Evolutionary conservation across 2,113 vertebrate genomes (phyloP).

Genomic region (Mesoclemmys tuberculata): DNA sequence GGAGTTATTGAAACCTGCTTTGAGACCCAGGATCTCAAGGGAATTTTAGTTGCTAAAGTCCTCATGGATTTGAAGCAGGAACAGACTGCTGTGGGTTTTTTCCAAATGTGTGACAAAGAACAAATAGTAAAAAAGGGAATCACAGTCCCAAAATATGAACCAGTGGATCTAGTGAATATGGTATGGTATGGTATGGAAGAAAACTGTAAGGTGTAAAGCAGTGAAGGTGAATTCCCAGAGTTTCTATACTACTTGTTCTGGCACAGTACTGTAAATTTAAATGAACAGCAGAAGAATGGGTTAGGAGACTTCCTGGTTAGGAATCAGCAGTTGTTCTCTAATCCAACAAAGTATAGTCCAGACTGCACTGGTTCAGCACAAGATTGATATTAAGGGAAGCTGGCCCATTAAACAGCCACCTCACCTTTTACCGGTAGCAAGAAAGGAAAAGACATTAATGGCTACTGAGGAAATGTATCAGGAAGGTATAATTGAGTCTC

Average conservation of each 20-base stretch:
- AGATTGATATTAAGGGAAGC: not conserved
- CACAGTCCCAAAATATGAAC: not conserved
- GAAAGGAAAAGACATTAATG: not conserved
- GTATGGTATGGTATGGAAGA: not conserved
- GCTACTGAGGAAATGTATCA: not conserved
- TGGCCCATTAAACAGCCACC: too few relatives aligned
- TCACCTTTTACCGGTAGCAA: not conserved
- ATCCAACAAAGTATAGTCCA: not conserved
- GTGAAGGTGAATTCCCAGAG: not conserved
- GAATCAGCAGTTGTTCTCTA: not conserved
- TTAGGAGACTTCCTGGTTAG: not conserved
- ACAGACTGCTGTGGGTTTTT: fast-evolving
- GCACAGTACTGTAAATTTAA: not conserved
- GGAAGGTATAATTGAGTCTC: not conserved
- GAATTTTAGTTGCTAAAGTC: not conserved
- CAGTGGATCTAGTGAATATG: not conserved
- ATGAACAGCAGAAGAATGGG: fast-evolving
- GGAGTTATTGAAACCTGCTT: not conserved
- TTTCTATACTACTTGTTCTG: not conserved
- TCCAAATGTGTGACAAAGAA: not conserved
- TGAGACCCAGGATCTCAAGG: not conserved
- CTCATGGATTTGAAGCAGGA: not conserved
- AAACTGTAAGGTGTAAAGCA: not conserved
- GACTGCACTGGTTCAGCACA: not conserved
- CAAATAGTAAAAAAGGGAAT: not conserved